Percentiles rank a stretch among this genome's conserved stretches.
phyloP scores from a whole-genome alignment of 92 coral and sea anemone species.

The Umimayanthus kanabou region DNA sequence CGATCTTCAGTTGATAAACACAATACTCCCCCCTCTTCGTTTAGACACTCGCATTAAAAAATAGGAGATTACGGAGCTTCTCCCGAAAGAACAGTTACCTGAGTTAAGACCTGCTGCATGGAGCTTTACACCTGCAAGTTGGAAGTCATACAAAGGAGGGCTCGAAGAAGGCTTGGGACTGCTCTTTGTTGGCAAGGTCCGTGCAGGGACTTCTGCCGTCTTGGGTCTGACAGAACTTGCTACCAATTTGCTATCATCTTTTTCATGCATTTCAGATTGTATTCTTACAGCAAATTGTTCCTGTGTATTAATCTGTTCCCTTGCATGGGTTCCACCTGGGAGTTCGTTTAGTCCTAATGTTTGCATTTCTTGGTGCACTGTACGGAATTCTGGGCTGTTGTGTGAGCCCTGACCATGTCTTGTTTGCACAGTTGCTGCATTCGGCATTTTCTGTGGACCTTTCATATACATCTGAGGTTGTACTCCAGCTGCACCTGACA shows the following conservation, averaged over 20 bases:
- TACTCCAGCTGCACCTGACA: not conserved
- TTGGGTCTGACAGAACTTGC: not conserved
- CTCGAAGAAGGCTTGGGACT: not conserved
- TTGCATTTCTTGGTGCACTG: not conserved
- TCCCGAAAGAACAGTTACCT: not conserved
- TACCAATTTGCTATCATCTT: not conserved
- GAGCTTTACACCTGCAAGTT: not conserved
- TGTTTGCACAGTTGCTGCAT: not conserved
- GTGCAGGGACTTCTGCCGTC: not conserved
- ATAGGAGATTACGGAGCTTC: not conserved
- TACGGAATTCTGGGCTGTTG: not conserved
- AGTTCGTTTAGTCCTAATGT: not conserved
- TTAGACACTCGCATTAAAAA: not conserved
- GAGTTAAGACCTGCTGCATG: not conserved
- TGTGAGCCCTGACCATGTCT: not conserved
- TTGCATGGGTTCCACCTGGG: not conserved
- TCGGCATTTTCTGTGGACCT: not conserved
- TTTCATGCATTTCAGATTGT: slow-evolving; percentile 4
- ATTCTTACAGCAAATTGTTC: not conserved
- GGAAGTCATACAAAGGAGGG: not conserved
- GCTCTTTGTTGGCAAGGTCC: not conserved
- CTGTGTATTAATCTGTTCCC: not conserved
- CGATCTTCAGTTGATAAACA: too few species aligned
- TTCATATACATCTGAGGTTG: not conserved
- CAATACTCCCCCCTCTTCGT: not conserved